A percentile compares a stretch with the other conserved stretches of the same genome.
Conservation (phyloP, 2,113 vertebrate species). For the Malaclemys terrapin region DNA sequence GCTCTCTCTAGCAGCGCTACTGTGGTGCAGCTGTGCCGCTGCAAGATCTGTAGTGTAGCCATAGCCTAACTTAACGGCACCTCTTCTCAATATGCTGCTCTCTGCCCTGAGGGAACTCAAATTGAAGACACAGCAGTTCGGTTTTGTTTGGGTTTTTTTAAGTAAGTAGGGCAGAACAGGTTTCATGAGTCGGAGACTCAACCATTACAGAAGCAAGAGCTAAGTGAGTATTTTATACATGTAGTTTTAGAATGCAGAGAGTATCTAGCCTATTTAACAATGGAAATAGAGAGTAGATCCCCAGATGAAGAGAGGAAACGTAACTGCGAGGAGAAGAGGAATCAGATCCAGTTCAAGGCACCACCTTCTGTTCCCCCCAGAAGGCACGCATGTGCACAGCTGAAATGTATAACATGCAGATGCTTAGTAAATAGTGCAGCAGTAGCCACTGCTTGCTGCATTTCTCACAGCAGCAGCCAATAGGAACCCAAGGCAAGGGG, state of each 20-base stretch:
- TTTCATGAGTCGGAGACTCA: background rate
- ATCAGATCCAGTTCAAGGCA: background rate
- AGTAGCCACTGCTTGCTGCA: constrained; percentile 17
- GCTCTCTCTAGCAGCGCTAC: no score
- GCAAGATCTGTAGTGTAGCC: no score
- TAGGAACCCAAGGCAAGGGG: background rate
- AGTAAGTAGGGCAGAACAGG: background rate
- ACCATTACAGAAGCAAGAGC: background rate
- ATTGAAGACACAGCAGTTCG: background rate
- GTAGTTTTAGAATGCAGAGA: background rate
- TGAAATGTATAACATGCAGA: background rate
- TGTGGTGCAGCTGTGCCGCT: no score
- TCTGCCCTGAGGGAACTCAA: background rate
- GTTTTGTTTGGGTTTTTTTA: background rate
- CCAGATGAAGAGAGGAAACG: background rate
- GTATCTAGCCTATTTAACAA: background rate
- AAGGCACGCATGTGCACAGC: background rate
- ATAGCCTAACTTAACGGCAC: background rate
- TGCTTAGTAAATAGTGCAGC: background rate
- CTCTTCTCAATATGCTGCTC: background rate
- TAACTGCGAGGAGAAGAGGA: background rate
- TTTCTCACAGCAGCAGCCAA: background rate
- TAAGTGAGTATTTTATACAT: accelerated
- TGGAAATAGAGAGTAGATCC: background rate
- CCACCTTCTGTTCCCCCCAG: background rate